phyloP scores from a whole-genome alignment of 2,113 vertebrate genomes.

The Uria aalge region DNA sequence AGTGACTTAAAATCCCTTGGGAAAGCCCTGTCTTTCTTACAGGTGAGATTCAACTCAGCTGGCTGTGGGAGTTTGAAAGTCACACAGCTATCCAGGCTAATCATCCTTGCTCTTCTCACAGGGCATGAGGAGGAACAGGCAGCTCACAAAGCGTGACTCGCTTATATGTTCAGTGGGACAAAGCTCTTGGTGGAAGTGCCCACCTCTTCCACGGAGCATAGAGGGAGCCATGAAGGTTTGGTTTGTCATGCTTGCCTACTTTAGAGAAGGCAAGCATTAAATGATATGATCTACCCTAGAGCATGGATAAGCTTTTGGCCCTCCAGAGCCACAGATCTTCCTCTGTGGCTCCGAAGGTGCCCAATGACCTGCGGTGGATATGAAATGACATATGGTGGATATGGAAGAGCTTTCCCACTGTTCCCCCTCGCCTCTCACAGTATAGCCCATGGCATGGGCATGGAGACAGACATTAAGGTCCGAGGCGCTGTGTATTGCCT shows the following conservation, averaged over 20 bases:
- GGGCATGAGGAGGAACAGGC: neutral
- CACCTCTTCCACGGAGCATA: neutral
- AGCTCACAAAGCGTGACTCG: neutral
- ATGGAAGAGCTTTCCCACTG: neutral
- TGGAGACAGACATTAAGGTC: neutral
- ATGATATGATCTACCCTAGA: neutral
- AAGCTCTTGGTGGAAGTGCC: neutral
- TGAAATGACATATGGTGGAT: neutral
- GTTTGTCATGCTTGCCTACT: neutral
- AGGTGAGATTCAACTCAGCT: neutral
- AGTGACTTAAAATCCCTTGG: slow-evolving; percentile 19
- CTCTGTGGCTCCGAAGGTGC: neutral
- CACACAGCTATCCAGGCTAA: neutral
- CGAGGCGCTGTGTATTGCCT: neutral
- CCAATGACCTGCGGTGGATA: rapidly evolving
- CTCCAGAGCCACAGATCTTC: neutral
- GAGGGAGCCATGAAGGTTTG: neutral
- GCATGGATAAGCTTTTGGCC: neutral
- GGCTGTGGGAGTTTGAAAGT: neutral
- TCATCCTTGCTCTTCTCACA: neutral
- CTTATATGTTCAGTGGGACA: neutral
- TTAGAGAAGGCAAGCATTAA: neutral
- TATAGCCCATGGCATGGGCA: no score
- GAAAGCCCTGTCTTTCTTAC: neutral
- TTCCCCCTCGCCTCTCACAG: neutral